A percentile compares a stretch with the other conserved stretches of the same genome.
Conservation (phyloP, 2,888 invertebrate genomes). For the Heliconius aoede region DNA sequence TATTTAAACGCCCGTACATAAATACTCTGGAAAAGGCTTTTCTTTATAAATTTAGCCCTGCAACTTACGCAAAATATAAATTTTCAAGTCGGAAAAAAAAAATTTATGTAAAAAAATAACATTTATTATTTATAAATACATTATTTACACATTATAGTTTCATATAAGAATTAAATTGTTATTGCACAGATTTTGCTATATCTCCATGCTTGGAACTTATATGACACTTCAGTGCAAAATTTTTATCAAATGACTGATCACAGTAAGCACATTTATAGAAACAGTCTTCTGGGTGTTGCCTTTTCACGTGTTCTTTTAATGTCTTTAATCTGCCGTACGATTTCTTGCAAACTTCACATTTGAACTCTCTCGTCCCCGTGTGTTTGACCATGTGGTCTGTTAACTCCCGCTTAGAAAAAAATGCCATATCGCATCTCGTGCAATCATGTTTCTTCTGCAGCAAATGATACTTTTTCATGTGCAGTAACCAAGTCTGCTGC, state of each 20-base stretch:
- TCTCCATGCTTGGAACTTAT: slow-evolving; percentile 44
- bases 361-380: slow-evolving; percentile 66
- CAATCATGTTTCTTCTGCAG: slow-evolving; percentile 66
- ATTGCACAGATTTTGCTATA: slow-evolving; percentile 8
- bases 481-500: slow-evolving; percentile 53
- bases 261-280: slow-evolving; percentile 54
- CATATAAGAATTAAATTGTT: background rate
- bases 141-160: background rate
- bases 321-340: slow-evolving; percentile 59
- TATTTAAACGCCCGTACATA: background rate
- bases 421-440: slow-evolving; percentile 66
- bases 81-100: background rate
- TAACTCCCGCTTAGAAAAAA: slow-evolving; percentile 53
- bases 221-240: slow-evolving; percentile 58
- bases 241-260: slow-evolving; percentile 60
- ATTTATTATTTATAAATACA: slow-evolving; percentile 23
- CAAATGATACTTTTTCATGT: slow-evolving; percentile 65
- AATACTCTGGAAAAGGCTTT: background rate
- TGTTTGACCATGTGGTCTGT: slow-evolving; percentile 65
- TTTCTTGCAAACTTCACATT: slow-evolving; percentile 65
- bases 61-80: background rate
- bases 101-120: slow-evolving; percentile 19
- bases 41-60: background rate
- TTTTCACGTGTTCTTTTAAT: slow-evolving; percentile 61
- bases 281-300: slow-evolving; percentile 49